Evolutionary conservation across 2,113 vertebrate species (phyloP), one percentile per base, ranked within the genome.

Genomic region (Dicerorhinus sumatrensis): DNA sequence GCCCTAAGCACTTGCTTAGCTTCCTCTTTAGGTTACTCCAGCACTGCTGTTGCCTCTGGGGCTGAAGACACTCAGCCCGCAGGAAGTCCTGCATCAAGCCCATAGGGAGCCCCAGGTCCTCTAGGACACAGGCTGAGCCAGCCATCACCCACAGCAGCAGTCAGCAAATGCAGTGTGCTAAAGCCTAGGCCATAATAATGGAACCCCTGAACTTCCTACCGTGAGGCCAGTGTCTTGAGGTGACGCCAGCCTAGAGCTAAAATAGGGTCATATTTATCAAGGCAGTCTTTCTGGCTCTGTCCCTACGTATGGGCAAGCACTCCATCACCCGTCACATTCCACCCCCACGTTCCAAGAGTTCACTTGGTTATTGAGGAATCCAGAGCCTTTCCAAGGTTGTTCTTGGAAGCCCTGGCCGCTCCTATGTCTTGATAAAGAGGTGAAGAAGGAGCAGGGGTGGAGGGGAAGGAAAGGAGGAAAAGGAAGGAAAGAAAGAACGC

Each of bases 401-500:
- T 65, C n/a, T 88, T 79, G 23, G 33, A 67, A 67, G 10, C 13
- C 33, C 39, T 72, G 36, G 25, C 2, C 29, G 77, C 29, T 62
- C 80, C 42, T 33, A 25, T n/a, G 16, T 76, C 86, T 93, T 39
- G 29, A 96, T 36, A 51, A 94, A 65, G 54, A 82, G 23, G 46
- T 46, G 5, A 65, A 65, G 21, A 21, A 72, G 14, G n/a, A 33
- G 8, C 0, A 83, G 0, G 2, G 29, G 7, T 48, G 5, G 18
- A 48, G 2, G 17, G 42, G 2, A 16, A 6, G 20, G 36, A 54
- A 16, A 54, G 20, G 27, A 86, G 33, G 9, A 73, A 33, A 8
- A 46, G 13, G 4, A 89, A 0, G 12, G 27, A 91, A 73, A 76
- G n/a, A 77, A 48, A 60, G 31, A 84, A 75, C 75, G 3, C 8